phyloP scores from a whole-genome alignment of 2,113 vertebrate genomes.

The Apodemus sylvaticus region DNA sequence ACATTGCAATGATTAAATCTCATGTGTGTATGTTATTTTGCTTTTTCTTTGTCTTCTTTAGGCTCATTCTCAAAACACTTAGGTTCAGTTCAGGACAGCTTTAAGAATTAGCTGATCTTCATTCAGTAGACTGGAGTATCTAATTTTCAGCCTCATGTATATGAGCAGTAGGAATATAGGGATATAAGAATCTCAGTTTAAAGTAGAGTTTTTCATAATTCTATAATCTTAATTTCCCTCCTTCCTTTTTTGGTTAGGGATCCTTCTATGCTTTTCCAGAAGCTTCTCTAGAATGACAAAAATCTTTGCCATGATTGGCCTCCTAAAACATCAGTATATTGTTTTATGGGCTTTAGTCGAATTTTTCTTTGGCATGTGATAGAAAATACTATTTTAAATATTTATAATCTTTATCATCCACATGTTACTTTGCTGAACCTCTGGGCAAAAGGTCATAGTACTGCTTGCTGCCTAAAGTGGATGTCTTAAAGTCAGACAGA shows the following conservation, averaged over 20 bases:
- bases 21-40: background rate
- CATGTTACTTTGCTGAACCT: constrained; percentile 12
- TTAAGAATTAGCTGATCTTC: background rate
- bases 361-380: background rate
- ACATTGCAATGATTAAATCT: background rate
- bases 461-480: background rate
- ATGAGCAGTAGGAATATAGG: background rate
- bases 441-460: background rate
- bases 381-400: constrained; percentile 33
- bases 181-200: constrained; percentile 21
- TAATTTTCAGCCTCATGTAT: constrained; percentile 28
- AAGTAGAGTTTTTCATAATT: constrained; percentile 18
- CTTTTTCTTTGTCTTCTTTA: constrained; percentile 53
- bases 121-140: background rate
- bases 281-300: constrained; percentile 26
- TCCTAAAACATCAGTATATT: background rate
- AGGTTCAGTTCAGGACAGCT: background rate
- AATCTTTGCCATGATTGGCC: background rate
- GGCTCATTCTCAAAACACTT: background rate
- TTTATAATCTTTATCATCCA: constrained; percentile 30
- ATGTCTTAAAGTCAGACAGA: background rate
- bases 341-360: constrained; percentile 43
- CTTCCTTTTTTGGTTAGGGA: constrained; percentile 36
- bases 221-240: constrained; percentile 37
- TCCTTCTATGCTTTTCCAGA: background rate